Percentiles rank a stretch among this genome's conserved stretches.
phyloP scores from a whole-genome alignment of 2,113 vertebrate genomes.

The Anser brachyrhynchus region DNA sequence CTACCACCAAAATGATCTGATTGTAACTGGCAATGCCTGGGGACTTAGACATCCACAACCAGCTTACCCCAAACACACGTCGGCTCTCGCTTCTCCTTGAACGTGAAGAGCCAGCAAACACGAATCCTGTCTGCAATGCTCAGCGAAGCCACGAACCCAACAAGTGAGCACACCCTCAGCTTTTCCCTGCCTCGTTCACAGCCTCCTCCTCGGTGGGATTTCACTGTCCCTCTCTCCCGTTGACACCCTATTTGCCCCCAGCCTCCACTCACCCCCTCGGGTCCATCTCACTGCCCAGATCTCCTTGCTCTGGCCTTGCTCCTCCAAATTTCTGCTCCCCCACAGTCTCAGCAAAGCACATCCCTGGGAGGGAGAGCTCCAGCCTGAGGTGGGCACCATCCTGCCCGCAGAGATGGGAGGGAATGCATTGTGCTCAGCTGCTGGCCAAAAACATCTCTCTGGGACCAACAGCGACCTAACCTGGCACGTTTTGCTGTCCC shows the following conservation, averaged over 20 bases:
- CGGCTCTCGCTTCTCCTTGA: not conserved
- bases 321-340: not conserved
- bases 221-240: not conserved
- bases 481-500: not conserved
- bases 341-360: not conserved
- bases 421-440: accelerated
- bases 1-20: not conserved
- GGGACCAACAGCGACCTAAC: not conserved
- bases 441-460: not conserved
- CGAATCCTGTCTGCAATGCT: not conserved
- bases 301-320: not conserved
- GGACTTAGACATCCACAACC: not conserved
- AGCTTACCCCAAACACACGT: not conserved
- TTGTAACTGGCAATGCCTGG: not conserved
- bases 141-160: not conserved
- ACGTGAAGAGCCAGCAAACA: not conserved
- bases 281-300: not conserved
- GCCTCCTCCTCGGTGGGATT: not conserved
- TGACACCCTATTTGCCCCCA: not conserved
- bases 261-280: not conserved
- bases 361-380: not conserved
- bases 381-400: not conserved
- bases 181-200: not conserved
- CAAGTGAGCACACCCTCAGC: accelerated
- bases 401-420: not conserved